Base-by-base conservation (phyloP, 2,888 invertebrate genomes). In the Hydrotaea cyrtoneurina region DNA sequence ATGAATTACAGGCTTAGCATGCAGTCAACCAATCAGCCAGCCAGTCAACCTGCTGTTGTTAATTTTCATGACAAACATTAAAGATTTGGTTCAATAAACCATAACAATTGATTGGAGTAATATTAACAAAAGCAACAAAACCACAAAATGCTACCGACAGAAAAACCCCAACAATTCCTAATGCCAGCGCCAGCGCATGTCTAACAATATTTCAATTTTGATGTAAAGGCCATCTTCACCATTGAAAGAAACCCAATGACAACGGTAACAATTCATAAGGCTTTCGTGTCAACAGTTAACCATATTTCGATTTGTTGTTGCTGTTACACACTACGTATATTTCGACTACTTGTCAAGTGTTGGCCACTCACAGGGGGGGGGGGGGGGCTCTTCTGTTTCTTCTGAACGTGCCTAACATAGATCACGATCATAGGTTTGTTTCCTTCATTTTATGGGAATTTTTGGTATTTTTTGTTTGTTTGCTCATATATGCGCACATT, bases 81-180 rank as follows among this genome's bases (percentile, higher is more conserved):
- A n/a, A 26, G 78, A 79, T 85, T 79, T 85, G 72, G 81, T 81
- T 84, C 84, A 81, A 81, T 85, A 79, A 81, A 75, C 80, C 84
- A 81, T 69, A 81, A 79, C 76, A 85, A 62, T 76, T 53, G 78
- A 57, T 31, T 81, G 64, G 36, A 39, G 80, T 71, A 75, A 80
- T 73, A 79, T 39, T 3, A 26, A 17, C 10, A 13, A 69, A 23
- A 50, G n/a, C 15, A 62, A 62, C 31, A 26, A 1, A 17, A 26
- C 10, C 31, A 11, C 5, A 62, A 31, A n/a, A 21, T 59, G 59
- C 59, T 57, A 57, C 57, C 59, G n/a, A 31, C n/a, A 36, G 5
- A 31, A 62, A 23, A 59, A 59, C 31, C 62, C 5, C 62, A 62
- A 62, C 19, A 31, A 31, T 10, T 31, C 31, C 3, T 31, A 13